Evolutionary conservation across 2,797 vertebrate genomes (phyloP).

Genomic region (Hafferia zeledoni): DNA sequence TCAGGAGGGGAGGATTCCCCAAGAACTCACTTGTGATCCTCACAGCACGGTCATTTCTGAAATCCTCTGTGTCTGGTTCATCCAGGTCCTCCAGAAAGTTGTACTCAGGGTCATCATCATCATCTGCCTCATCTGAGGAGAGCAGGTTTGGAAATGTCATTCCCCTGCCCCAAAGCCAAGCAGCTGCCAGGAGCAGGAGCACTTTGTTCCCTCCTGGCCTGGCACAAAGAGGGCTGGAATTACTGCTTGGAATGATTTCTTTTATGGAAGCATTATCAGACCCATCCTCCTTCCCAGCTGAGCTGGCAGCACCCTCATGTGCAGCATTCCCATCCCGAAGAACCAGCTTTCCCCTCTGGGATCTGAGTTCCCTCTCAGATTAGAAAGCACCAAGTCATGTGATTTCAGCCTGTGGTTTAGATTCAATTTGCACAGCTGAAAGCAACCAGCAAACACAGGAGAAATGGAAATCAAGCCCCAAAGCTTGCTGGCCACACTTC

Average conservation of each 20-base stretch:
- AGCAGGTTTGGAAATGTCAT: background rate
- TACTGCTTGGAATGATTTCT: background rate
- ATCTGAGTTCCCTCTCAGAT: background rate
- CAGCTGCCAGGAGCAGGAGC: background rate
- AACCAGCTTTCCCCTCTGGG: background rate
- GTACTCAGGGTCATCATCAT: conserved; percentile 95
- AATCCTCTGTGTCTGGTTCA: conserved; percentile 93
- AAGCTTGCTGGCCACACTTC: background rate
- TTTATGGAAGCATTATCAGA: fast-evolving
- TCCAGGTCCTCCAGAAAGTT: conserved; percentile 92
- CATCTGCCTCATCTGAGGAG: conserved; percentile 87
- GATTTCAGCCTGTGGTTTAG: background rate
- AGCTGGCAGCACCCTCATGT: background rate
- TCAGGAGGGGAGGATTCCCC: background rate
- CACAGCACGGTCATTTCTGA: conserved; percentile 92
- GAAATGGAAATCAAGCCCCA: background rate
- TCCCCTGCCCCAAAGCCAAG: background rate
- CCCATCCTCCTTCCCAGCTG: background rate
- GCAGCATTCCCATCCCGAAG: background rate
- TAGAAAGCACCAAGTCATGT: background rate
- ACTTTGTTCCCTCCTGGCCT: background rate
- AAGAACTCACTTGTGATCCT: conserved; percentile 91
- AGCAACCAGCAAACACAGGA: background rate
- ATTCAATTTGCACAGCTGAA: background rate
- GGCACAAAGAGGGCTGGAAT: background rate